A percentile compares a stretch with the other conserved stretches of the same genome.
Evolutionary conservation across 2,888 invertebrate species (phyloP).

Genomic region (Aphodius granarius): DNA sequence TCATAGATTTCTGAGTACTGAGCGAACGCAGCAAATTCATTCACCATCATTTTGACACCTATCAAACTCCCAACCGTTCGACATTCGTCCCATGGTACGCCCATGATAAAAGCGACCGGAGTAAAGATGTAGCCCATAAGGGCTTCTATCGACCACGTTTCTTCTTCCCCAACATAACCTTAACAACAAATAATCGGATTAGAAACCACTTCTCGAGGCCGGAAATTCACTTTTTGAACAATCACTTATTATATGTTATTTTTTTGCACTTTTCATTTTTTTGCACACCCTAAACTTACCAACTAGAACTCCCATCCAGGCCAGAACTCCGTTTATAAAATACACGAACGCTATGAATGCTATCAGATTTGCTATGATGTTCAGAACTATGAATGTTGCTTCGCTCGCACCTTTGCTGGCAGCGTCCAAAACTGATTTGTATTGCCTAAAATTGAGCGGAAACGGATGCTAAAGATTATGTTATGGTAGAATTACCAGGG

Average conservation of each 20-base stretch:
- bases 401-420: conserved; percentile 86
- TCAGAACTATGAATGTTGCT: conserved; percentile 79
- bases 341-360: conserved; percentile 88
- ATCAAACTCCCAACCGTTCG: conserved; percentile 79
- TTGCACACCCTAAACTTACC: no score
- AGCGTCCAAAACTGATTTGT: conserved; percentile 85
- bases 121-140: conserved; percentile 87
- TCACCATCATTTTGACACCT: conserved; percentile 87
- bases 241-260: no score
- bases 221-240: no score
- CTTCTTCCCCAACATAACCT: conserved; percentile 46
- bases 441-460: conserved; percentile 73
- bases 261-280: no score
- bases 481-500: no score
- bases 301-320: conserved; percentile 74
- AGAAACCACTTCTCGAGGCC: background rate
- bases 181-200: conserved; percentile 21
- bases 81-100: conserved; percentile 74
- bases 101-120: conserved; percentile 89
- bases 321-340: conserved; percentile 78
- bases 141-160: conserved; percentile 67
- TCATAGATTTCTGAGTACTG: conserved; percentile 64
- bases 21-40: conserved; percentile 91
- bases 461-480: no score
- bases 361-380: conserved; percentile 88